Conservation (phyloP, 2,113 vertebrate genomes). For the Ciconia boyciana region DNA sequence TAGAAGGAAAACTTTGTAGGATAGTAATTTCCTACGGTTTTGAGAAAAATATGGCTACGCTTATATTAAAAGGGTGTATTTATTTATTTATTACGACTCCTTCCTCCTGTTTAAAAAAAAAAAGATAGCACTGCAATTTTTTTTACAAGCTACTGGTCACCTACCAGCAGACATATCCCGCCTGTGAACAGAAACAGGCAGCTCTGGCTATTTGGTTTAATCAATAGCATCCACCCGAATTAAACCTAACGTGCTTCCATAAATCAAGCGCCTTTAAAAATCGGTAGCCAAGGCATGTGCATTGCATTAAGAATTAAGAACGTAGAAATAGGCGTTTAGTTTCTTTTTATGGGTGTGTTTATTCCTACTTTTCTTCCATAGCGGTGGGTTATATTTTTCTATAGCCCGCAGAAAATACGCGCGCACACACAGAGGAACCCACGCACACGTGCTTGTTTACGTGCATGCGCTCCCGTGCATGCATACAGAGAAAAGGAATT, state of each 20-base stretch:
- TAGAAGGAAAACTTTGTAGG: slow-evolving; percentile 79
- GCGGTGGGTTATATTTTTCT: not conserved
- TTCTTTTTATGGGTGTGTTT: slow-evolving; percentile 1
- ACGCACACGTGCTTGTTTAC: not conserved
- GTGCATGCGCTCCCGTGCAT: not conserved
- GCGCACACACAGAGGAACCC: not conserved
- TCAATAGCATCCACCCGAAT: slow-evolving; percentile 51
- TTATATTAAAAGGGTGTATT: slow-evolving; percentile 66
- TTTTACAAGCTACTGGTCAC: not conserved
- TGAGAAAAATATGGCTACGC: slow-evolving; percentile 69
- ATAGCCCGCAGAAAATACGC: not conserved
- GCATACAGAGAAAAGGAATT: fast-evolving
- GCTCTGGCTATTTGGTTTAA: slow-evolving; percentile 33
- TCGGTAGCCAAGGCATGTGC: slow-evolving; percentile 61
- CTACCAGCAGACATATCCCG: slow-evolving; percentile 20
- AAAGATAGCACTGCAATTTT: not conserved
- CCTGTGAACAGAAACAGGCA: not conserved
- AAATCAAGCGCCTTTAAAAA: slow-evolving; percentile 57
- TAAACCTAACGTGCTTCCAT: slow-evolving; percentile 48
- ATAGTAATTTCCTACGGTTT: slow-evolving; percentile 81
- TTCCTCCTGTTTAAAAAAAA: not conserved
- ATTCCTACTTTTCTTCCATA: not conserved
- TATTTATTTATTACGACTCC: slow-evolving; percentile 65
- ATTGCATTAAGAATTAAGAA: slow-evolving; percentile 61
- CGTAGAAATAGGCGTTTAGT: not conserved